Conservation (phyloP, 2,888 invertebrate genomes). For the Frankliniella intonsa region DNA sequence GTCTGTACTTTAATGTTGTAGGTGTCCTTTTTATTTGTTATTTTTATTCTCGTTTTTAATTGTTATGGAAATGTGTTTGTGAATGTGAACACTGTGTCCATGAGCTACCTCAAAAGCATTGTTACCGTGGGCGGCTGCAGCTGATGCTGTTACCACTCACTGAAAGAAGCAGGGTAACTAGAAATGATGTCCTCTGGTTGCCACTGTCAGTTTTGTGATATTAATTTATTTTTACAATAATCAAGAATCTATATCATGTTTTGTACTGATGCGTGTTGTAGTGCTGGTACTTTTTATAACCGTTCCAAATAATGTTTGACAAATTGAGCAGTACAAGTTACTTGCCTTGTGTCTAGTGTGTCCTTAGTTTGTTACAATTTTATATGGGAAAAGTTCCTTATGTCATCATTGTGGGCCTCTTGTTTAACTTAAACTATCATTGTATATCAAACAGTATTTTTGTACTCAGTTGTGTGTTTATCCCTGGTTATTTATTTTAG, state of each 20-base stretch:
- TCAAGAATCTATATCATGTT: slow-evolving; percentile 18
- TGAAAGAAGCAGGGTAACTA: not conserved
- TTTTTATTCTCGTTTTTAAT: not conserved
- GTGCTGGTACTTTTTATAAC: slow-evolving; percentile 2
- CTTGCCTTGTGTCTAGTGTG: not conserved
- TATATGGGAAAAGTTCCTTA: slow-evolving; percentile 7
- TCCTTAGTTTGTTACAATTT: not conserved
- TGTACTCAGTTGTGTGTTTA: not conserved
- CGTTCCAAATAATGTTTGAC: not conserved
- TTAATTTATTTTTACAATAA: slow-evolving; percentile 18
- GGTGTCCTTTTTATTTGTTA: slow-evolving; percentile 20
- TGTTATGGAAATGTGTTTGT: slow-evolving; percentile 7
- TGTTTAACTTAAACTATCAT: not conserved
- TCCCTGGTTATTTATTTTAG: slow-evolving; percentile 8
- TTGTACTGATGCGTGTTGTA: slow-evolving; percentile 9
- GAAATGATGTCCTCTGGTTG: not conserved
- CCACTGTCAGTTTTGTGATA: slow-evolving; percentile 5
- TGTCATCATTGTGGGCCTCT: slow-evolving; percentile 13
- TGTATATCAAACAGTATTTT: not conserved
- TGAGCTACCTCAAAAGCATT: slow-evolving; percentile 16
- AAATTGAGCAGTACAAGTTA: not conserved
- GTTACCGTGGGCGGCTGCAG: not conserved
- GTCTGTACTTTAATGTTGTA: slow-evolving; percentile 8
- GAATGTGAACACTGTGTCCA: not conserved
- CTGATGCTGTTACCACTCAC: slow-evolving; percentile 15